Conservation (phyloP, 2,888 invertebrate genomes). For the Teinopalpus imperialis region DNA sequence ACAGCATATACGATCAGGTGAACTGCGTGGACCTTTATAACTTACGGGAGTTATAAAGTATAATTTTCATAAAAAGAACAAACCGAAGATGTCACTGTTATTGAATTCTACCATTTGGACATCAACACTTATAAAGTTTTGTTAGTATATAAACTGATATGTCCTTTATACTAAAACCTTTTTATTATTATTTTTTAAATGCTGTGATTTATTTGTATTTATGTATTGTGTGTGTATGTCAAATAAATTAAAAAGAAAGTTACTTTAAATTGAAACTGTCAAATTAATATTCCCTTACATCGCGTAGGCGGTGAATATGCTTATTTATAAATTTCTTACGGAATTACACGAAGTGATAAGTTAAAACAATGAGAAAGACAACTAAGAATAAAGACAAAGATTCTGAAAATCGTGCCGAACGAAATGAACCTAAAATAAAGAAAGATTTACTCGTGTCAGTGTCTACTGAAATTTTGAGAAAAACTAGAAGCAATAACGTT, state of each 20-base stretch:
- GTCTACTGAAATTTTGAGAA: conserved; percentile 26
- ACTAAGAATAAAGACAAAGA: conserved; percentile 39
- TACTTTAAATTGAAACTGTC: conserved; percentile 12
- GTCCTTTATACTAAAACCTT: too few relatives aligned
- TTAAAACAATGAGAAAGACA: conserved; percentile 41
- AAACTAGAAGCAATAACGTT: conserved; percentile 46
- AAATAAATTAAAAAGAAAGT: conserved; percentile 6
- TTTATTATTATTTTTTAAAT: too few relatives aligned
- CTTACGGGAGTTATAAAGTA: too few relatives aligned
- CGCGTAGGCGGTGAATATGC: conserved; percentile 19
- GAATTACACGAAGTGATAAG: conserved; percentile 25
- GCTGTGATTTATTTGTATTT: too few relatives aligned
- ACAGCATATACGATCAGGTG: too few relatives aligned
- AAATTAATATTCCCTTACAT: conserved; percentile 13
- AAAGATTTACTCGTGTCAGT: conserved; percentile 28
- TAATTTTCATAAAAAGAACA: too few relatives aligned
- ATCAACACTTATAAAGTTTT: too few relatives aligned
- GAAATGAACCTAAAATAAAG: conserved; percentile 34
- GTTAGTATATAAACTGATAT: too few relatives aligned
- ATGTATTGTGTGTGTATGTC: too few relatives aligned
- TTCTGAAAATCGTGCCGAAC: conserved; percentile 35
- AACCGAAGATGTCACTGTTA: too few relatives aligned
- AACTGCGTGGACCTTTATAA: too few relatives aligned
- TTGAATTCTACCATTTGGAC: too few relatives aligned
- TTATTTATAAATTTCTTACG: neutral